phyloP scores from a whole-genome alignment of 2,888 invertebrate genomes.

The Poecilus cupreus region DNA sequence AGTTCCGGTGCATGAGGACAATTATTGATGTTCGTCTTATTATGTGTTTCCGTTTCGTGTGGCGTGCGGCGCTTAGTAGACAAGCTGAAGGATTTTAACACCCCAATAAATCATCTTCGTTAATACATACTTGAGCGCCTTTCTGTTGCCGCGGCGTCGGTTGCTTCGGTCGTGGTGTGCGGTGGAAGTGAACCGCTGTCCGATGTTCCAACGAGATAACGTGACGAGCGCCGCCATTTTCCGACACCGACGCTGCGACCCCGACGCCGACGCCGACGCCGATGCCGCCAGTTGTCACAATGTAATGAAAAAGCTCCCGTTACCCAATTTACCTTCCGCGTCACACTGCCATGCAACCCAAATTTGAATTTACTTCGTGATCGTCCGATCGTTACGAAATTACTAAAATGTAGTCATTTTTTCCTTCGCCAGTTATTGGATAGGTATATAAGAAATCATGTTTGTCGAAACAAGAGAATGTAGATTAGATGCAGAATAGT shows the following conservation, averaged over 20 bases:
- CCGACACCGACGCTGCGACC: constrained; percentile 19
- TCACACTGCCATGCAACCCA: too few species aligned
- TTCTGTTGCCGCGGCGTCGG: background rate
- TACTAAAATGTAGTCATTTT: too few species aligned
- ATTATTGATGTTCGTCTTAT: constrained; percentile 50
- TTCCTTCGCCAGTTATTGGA: too few species aligned
- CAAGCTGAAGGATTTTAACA: constrained; percentile 52
- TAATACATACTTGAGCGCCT: constrained; percentile 55
- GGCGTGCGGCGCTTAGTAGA: constrained; percentile 27
- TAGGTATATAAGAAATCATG: too few species aligned
- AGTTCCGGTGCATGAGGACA: constrained; percentile 45
- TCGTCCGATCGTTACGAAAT: too few species aligned
- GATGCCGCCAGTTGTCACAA: background rate
- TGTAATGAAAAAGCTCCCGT: constrained; percentile 14
- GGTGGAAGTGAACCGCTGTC: constrained; percentile 32
- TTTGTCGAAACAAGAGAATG: too few species aligned
- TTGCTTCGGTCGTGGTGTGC: background rate
- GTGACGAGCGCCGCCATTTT: constrained; percentile 49
- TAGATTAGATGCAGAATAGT: too few species aligned
- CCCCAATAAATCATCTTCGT: constrained; percentile 56
- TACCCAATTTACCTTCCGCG: background rate
- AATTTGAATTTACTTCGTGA: too few species aligned
- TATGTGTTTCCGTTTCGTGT: constrained; percentile 49
- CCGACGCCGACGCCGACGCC: constrained; percentile 34
- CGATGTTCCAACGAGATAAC: constrained; percentile 48